phyloP scores from a whole-genome alignment of 2,797 vertebrate species.

The Glyptemys insculpta region DNA sequence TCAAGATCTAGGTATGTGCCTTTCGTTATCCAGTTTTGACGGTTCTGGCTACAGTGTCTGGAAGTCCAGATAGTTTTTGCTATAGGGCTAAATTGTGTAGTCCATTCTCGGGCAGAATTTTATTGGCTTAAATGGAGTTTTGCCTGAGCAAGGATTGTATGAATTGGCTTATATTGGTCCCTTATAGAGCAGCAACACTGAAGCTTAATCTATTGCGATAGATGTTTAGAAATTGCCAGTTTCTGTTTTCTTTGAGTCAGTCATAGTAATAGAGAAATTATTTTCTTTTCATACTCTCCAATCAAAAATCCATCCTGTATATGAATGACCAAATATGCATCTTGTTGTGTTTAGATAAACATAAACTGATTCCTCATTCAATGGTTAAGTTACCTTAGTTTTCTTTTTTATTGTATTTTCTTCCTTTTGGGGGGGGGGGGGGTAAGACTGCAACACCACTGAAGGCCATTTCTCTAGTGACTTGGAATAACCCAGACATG shows the following conservation, averaged over 20 bases:
- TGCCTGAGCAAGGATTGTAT: background rate
- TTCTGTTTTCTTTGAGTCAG: background rate
- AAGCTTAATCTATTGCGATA: background rate
- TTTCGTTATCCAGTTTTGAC: background rate
- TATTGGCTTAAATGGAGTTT: background rate
- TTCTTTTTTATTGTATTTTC: background rate
- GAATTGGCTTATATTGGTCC: background rate
- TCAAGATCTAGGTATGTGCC: too few species aligned
- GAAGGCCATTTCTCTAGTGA: background rate
- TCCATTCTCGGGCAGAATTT: background rate
- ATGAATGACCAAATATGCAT: background rate
- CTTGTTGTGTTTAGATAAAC: constrained; percentile 15
- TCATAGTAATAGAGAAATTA: background rate
- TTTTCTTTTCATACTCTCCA: background rate
- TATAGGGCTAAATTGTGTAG: background rate
- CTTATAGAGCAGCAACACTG: background rate
- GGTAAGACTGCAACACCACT: background rate
- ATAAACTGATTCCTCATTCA: background rate
- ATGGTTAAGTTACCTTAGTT: background rate
- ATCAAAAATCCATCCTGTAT: background rate
- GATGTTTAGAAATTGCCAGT: background rate
- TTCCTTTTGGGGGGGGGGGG: background rate
- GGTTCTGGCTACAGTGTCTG: background rate
- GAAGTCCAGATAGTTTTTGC: background rate
- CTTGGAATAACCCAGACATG: background rate